Evolutionary conservation across 2,113 vertebrate species (phyloP), one percentile per base, ranked within the genome.

Genomic region (Callionymus lyra): DNA sequence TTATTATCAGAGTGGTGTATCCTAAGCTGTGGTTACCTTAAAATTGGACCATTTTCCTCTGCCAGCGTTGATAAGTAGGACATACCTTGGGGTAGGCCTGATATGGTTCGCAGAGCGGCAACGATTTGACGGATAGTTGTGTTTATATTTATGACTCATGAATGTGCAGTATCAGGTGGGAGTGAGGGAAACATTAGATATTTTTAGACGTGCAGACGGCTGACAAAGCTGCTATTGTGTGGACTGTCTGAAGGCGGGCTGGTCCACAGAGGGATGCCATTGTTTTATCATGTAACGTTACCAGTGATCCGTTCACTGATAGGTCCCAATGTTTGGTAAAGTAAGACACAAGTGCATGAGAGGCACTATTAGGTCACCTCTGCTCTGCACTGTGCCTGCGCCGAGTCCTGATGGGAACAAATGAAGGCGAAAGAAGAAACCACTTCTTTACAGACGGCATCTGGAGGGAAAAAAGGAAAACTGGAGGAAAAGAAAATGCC

Each of bases 261-360:
- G 49, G 65, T 60, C 61, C 62, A 69, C 69, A 72, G 76, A 83
- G 68, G 70, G 63, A 79, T 72, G 68, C 43, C 68, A 77, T 83
- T 85, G 83, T 83, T 72, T 81, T 75, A 82, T 79, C 59, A 52
- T 65, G 78, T 83, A 83, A 85, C 34, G 68, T 66, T 79, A 83
- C 73, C 81, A 68, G 74, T 41, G 74, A 76, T 68, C 63, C 57
- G 63, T 51, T 72, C 70, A 68, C 49, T 6, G 77, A 82, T 80
- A 82, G 71, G 63, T 47, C 49, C 57, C 68, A n/a, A 36, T 58
- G 65, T 80, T 79, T 79, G 74, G 73, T 80, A 71, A 69, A 74
- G 70, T 70, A 72, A 81, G 75, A 78, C 59, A 57, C 38, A 59
- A 59, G 76, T 75, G 66, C 72, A 75, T 79, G 73, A 67, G 58